Evolutionary conservation across 1,140 invertebrate species (phyloP).

Genomic region (Mylabris phalerata): DNA sequence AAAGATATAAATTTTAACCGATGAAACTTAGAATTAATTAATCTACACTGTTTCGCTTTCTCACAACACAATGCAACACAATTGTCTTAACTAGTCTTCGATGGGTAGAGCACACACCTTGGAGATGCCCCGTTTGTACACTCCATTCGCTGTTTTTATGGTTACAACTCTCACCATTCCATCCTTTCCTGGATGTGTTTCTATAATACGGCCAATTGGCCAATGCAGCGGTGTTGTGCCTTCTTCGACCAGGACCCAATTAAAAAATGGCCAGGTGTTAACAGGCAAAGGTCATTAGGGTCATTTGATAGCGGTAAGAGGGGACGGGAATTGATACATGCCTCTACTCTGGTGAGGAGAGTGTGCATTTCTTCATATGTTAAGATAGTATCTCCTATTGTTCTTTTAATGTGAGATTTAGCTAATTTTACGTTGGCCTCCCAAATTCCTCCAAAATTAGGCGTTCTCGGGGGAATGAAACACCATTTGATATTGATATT

Average conservation of each 20-base stretch:
- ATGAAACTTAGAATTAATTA: too few relatives aligned
- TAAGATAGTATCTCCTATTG: constrained; percentile 22
- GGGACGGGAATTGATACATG: constrained; percentile 20
- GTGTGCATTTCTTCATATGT: constrained; percentile 16
- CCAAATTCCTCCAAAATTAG: too few relatives aligned
- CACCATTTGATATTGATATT: too few relatives aligned
- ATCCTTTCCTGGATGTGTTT: constrained; percentile 27
- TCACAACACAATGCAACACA: neutral
- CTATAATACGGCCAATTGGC: constrained; percentile 26
- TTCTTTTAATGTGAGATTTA: constrained; percentile 33
- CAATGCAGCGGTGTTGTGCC: constrained; percentile 26
- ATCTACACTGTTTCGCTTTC: too few relatives aligned
- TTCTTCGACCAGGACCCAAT: constrained; percentile 31
- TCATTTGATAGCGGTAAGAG: constrained; percentile 27
- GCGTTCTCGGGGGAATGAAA: too few relatives aligned
- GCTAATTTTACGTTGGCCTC: too few relatives aligned
- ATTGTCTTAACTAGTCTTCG: too few relatives aligned
- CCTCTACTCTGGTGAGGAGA: constrained; percentile 14
- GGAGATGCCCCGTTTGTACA: neutral
- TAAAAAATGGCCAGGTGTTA: constrained; percentile 40
- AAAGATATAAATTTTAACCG: too few relatives aligned
- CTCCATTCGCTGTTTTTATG: constrained; percentile 16
- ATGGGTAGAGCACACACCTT: neutral
- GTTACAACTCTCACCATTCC: constrained; percentile 20
- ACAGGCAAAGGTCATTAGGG: constrained; percentile 22